Percentiles rank a stretch among this genome's conserved stretches.
These are phyloP conservation scores for Aspiorhynchus laticeps DNA, from an alignment of 2,113 vertebrate species.

Conservation along the genomic window DNA sequence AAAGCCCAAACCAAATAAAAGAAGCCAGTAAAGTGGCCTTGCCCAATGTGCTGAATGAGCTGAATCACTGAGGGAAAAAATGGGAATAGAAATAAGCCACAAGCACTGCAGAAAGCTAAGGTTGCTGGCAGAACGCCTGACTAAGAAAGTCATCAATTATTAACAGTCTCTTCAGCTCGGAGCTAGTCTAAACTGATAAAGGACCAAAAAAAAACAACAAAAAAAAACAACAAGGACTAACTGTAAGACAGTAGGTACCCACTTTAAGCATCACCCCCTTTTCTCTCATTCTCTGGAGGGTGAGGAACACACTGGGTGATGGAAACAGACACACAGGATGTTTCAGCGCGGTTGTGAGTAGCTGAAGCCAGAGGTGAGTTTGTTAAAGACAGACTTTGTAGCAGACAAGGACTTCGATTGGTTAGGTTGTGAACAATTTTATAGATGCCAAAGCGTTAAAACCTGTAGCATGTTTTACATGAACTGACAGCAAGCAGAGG, in stretches of 20 bases:
- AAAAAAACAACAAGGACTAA: conserved; percentile 46
- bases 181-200: conserved; percentile 53
- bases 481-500: conserved; percentile 50
- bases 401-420: conserved; percentile 47
- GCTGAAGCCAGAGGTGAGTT: conserved; percentile 61
- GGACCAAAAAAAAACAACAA: not conserved
- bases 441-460: conserved; percentile 45
- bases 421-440: conserved; percentile 28
- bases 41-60: conserved; percentile 49
- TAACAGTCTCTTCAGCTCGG: conserved; percentile 43
- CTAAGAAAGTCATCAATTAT: conserved; percentile 59
- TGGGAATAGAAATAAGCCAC: conserved; percentile 37
- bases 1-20: conserved; percentile 32
- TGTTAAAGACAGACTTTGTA: conserved; percentile 62
- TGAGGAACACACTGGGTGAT: conserved; percentile 66
- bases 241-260: conserved; percentile 60
- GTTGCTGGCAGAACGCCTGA: conserved; percentile 50
- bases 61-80: conserved; percentile 37
- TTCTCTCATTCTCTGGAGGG: conserved; percentile 66
- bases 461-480: conserved; percentile 41
- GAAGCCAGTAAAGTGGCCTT: conserved; percentile 26
- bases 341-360: conserved; percentile 60
- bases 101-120: conserved; percentile 48
- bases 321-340: conserved; percentile 49
- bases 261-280: conserved; percentile 45